These are phyloP conservation scores for Laupala kohalensis DNA, from an alignment of 1,140 invertebrate genomes.

Conservation along the genomic window DNA sequence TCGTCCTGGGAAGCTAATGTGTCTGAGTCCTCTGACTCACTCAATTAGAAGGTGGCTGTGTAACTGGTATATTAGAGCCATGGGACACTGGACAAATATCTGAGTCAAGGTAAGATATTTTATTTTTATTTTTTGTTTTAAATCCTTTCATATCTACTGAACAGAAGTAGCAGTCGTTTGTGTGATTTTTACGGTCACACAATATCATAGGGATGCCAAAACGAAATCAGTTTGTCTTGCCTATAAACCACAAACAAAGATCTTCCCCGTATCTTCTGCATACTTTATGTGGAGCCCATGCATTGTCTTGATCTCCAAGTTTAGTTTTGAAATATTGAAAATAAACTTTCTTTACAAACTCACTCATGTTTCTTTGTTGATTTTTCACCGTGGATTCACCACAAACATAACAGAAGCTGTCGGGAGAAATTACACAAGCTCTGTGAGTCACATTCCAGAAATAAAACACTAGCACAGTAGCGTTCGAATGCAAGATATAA, in stretches of 20 bases:
- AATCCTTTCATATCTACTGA: conserved; percentile 2
- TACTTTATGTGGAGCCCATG: conserved; percentile 8
- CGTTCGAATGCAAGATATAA: conserved; percentile 1
- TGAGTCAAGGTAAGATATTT: neutral
- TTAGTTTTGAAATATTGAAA: conserved; percentile 13
- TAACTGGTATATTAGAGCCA: conserved; percentile 1
- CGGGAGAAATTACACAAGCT: conserved; percentile 13
- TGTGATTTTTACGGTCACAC: neutral
- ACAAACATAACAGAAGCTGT: conserved; percentile 16
- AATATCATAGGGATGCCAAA: neutral
- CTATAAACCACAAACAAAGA: conserved; percentile 13
- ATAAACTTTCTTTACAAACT: conserved; percentile 12
- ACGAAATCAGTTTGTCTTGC: conserved; percentile 11
- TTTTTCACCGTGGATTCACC: conserved; percentile 15
- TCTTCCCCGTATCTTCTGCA: too few relatives aligned
- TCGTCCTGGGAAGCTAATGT: too few relatives aligned
- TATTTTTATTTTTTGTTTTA: conserved; percentile 1
- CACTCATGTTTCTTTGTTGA: conserved; percentile 15
- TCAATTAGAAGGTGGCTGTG: too few relatives aligned
- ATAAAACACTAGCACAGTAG: neutral
- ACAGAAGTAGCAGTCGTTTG: neutral
- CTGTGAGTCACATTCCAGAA: neutral
- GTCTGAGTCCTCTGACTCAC: too few relatives aligned
- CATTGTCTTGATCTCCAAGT: conserved; percentile 14
- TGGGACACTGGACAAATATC: neutral